Evolutionary conservation across 2,113 vertebrate genomes (phyloP), one percentile per base, ranked within the genome.

Genomic region (Amazona vittata): DNA sequence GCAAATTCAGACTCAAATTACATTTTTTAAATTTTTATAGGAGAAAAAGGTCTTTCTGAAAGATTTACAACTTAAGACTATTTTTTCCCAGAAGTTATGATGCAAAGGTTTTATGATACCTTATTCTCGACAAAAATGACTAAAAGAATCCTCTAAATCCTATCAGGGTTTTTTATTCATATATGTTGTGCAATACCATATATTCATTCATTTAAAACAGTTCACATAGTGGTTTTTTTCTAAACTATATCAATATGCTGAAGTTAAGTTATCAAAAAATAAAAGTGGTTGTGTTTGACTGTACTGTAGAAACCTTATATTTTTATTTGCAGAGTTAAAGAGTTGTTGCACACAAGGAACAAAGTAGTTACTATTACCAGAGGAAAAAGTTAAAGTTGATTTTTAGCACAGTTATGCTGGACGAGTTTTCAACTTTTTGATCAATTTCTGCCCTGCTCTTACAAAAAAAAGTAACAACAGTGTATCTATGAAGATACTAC

Each of bases 161-260:
- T 43, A 35, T 20, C 9, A 2, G 0, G 12, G 0, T 0, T 53
- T 82, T 67, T 83, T 19, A 57, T 67, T 62, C 9, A 31, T 44
- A 4, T 6, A 63, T 35, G 8, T 9, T 67, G 13, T 9, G 70
- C 29, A 69, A 1, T 62, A 77, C 31, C 52, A 60, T 11, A 26
- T 39, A 57, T 43, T 37, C 3, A 0, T 5, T 70, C 3, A 4
- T 47, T 83, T 70, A 70, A 33, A 71, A 46, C 0, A 0, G 37
- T 49, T 57, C 24, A 55, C 4, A 3, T 7, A 49, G 52, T 35
- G 6, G 1, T 0, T 2, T 49, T 76, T 53, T 76, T 43, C 39
- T 49, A 49, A 89, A 63, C 10, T 43, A 19, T 10, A 10, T 52
- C 20, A 60, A 44, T 26, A 59, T 19, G 70, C 8, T 44, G 8